Base-by-base conservation (phyloP, 1,140 invertebrate genomes). In the Aphelenchoides fujianensis region DNA sequence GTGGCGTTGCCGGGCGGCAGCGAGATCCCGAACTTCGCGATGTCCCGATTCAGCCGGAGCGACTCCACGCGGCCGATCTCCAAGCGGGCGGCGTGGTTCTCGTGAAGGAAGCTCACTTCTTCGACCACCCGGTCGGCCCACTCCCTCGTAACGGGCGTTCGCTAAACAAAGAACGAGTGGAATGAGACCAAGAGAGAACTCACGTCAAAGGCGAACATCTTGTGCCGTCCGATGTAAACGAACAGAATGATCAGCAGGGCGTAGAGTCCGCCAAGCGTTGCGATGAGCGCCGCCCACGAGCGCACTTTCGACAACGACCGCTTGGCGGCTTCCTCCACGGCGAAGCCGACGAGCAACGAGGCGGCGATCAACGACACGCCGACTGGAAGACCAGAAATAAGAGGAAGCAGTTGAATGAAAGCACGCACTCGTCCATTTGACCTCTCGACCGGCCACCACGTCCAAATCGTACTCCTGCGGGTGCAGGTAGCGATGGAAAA, bases 401-500 rank as follows among this genome's bases (percentile, higher is more conserved):
- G 41, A 48, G 41, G 23, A 23, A 48, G 23, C 23, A 12, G 41
- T 48, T 48, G 41, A 12, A 23, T 48, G 23, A 48, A 48, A 48
- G 12, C 23, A 48, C 41, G 12, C 41, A 48, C 41, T 48, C 23
- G 41, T 48, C 41, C 41, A 48, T 30, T 23, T 59, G 55, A 59
- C 34, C 5, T 59, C 5, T 59, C 55, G 19, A 30, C 19, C 55
- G 5, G 19, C 5, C 5, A 59, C 5, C 28, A 59, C 5, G 5
- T 59, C 55, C 5, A 59, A 19, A 59, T 59, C 55, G 19, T 59
- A 59, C 12, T 7, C 55, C 5, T 59, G 55, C 34, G 55, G 19
- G 19, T 59, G 28, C 7, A 59, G 34, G 23, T 59, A 59, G 28
- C 55, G 55, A 59, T 59, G 55, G 27, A 59, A 16, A 59, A 59